These are phyloP conservation scores for Pangasianodon gigas DNA, from an alignment of 2,113 vertebrate genomes.

Conservation along the genomic window DNA sequence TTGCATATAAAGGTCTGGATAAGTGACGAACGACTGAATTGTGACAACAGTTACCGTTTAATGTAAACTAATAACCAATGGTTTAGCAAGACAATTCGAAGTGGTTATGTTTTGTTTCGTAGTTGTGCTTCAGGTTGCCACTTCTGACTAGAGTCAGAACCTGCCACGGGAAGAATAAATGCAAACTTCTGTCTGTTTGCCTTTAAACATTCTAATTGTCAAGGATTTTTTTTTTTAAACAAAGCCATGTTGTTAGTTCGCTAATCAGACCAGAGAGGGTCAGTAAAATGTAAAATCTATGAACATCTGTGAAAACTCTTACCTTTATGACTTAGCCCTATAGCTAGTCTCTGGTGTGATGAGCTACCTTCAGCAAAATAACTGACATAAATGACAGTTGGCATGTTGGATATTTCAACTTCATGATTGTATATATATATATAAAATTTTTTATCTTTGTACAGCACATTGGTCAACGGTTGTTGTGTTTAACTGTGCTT, in stretches of 20 bases:
- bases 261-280: not conserved
- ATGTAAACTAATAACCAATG: not conserved
- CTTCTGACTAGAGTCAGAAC: not conserved
- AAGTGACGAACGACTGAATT: not conserved
- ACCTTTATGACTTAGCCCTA: not conserved
- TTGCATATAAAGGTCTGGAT: not conserved
- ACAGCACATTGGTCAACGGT: too few species aligned
- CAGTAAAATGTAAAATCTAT: not conserved
- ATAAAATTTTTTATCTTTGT: too few species aligned
- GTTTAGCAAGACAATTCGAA: not conserved
- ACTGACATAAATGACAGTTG: not conserved
- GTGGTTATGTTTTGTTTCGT: not conserved
- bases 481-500: too few species aligned
- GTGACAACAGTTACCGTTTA: not conserved
- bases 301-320: not conserved
- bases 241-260: not conserved
- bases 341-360: not conserved
- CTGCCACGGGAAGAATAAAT: not conserved
- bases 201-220: too few species aligned
- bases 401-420: too few species aligned
- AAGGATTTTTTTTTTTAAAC: not conserved
- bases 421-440: too few species aligned
- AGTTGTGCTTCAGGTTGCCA: not conserved
- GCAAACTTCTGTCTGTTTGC: not conserved
- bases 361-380: not conserved